Percentiles rank a stretch among this genome's conserved stretches.
Conservation (phyloP, 1,140 invertebrate species). For the Zaprionus inermis region DNA sequence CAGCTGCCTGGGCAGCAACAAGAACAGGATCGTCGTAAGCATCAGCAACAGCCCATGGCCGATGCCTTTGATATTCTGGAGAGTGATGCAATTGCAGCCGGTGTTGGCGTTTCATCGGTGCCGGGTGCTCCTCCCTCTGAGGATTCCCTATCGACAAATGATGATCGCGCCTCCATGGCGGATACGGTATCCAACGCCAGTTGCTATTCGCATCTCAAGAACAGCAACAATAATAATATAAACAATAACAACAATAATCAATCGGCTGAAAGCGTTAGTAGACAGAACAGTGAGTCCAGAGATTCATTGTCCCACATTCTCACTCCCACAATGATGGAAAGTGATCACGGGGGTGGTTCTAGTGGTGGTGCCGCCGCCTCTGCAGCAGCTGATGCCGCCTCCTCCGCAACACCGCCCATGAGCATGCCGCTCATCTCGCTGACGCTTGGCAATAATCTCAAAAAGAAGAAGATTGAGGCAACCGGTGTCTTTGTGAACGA, state of each 20-base stretch:
- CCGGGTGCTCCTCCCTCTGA: slow-evolving; percentile 35
- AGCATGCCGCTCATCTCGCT: slow-evolving; percentile 76
- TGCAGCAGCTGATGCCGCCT: slow-evolving; percentile 17
- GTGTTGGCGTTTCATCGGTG: not conserved
- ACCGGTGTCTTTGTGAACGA: slow-evolving; percentile 96
- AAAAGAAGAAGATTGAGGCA: slow-evolving; percentile 92
- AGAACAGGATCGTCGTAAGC: slow-evolving; percentile 33
- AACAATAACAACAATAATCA: slow-evolving; percentile 53
- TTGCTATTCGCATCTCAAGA: slow-evolving; percentile 50
- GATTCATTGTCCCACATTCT: slow-evolving; percentile 67
- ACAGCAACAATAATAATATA: slow-evolving; percentile 51
- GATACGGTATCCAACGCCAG: slow-evolving; percentile 72
- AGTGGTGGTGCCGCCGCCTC: not conserved
- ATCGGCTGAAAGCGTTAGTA: slow-evolving; percentile 54
- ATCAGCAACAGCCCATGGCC: slow-evolving; percentile 36
- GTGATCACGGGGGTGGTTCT: slow-evolving; percentile 13
- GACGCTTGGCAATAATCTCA: slow-evolving; percentile 82
- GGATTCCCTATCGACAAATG: slow-evolving; percentile 73
- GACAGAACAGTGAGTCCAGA: slow-evolving; percentile 77
- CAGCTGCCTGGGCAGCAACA: slow-evolving; percentile 2
- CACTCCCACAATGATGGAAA: slow-evolving; percentile 64
- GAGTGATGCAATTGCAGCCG: slow-evolving; percentile 9
- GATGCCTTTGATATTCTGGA: slow-evolving; percentile 35
- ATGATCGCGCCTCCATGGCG: slow-evolving; percentile 61
- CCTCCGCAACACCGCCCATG: slow-evolving; percentile 68